A percentile compares a stretch with the other conserved stretches of the same genome.
Conservation (phyloP, 1,140 invertebrate species). For the Papilio polyxenes region DNA sequence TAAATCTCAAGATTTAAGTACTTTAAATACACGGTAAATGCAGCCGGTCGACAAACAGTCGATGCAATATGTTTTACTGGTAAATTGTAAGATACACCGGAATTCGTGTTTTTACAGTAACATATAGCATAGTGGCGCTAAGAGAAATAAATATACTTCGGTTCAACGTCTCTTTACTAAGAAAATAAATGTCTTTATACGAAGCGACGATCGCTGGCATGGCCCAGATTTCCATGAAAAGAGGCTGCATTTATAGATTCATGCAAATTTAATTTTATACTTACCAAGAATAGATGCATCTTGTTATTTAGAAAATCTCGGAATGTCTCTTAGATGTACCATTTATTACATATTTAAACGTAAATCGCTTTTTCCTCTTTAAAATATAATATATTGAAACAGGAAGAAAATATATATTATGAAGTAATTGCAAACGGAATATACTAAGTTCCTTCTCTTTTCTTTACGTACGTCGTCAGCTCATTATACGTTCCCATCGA, state of each 20-base stretch:
- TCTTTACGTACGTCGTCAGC: too few species aligned
- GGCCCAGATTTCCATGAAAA: conserved; percentile 3
- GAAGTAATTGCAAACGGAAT: too few species aligned
- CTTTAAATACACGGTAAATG: neutral
- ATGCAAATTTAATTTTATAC: conserved; percentile 21
- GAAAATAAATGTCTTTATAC: conserved; percentile 15
- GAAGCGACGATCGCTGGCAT: neutral
- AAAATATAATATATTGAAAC: neutral
- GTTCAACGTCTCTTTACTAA: conserved; percentile 18
- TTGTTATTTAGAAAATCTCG: neutral
- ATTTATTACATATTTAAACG: neutral
- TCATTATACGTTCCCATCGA: too few species aligned
- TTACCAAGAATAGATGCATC: conserved; percentile 6
- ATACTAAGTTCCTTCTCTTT: too few species aligned
- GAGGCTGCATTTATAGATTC: conserved; percentile 24
- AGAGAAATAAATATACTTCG: neutral
- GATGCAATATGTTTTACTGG: too few species aligned
- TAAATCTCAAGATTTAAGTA: neutral
- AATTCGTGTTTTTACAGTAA: neutral
- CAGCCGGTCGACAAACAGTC: too few species aligned
- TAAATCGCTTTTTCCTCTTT: neutral
- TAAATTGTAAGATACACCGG: too few species aligned
- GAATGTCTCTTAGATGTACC: neutral
- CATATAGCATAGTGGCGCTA: neutral
- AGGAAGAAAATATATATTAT: too few species aligned